Percentiles rank a stretch among this genome's conserved stretches.
These are phyloP conservation scores for Ochotona curzoniae DNA, from an alignment of 2,113 vertebrate genomes.

Conservation along the genomic window DNA sequence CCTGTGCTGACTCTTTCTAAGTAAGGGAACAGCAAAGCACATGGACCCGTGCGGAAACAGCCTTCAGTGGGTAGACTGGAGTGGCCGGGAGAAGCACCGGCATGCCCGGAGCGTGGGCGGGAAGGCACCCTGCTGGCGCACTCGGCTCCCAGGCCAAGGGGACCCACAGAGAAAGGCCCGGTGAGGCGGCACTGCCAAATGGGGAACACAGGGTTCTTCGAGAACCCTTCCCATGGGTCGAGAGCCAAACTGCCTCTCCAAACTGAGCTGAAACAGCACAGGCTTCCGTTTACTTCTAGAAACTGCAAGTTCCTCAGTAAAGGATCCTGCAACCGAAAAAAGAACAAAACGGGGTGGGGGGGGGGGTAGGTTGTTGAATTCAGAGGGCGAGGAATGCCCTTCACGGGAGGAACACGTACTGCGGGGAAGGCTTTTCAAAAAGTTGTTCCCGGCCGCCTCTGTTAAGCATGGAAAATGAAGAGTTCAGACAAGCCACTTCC, in stretches of 20 bases:
- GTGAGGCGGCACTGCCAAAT: background rate
- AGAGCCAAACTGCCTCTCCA: background rate
- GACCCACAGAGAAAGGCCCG: background rate
- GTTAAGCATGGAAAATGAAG: background rate
- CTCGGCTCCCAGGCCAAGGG: background rate
- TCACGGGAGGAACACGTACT: background rate
- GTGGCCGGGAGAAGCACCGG: too few relatives aligned
- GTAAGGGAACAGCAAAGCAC: background rate
- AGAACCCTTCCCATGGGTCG: background rate
- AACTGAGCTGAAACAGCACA: background rate
- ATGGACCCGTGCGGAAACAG: too few relatives aligned
- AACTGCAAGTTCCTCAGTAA: constrained; percentile 44
- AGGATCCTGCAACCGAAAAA: background rate
- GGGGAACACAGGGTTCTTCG: background rate
- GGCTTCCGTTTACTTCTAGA: constrained; percentile 43
- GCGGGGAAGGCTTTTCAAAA: background rate
- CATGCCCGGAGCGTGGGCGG: too few relatives aligned
- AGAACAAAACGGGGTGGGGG: background rate
- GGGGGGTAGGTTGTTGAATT: background rate
- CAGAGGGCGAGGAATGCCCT: background rate
- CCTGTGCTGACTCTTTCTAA: background rate
- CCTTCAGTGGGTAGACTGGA: background rate
- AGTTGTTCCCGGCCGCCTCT: background rate
- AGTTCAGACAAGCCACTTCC: background rate
- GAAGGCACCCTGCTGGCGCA: too few relatives aligned